Evolutionary conservation across 2,888 invertebrate genomes (phyloP), one percentile per base, ranked within the genome.

Genomic region (Nysson spinosus): DNA sequence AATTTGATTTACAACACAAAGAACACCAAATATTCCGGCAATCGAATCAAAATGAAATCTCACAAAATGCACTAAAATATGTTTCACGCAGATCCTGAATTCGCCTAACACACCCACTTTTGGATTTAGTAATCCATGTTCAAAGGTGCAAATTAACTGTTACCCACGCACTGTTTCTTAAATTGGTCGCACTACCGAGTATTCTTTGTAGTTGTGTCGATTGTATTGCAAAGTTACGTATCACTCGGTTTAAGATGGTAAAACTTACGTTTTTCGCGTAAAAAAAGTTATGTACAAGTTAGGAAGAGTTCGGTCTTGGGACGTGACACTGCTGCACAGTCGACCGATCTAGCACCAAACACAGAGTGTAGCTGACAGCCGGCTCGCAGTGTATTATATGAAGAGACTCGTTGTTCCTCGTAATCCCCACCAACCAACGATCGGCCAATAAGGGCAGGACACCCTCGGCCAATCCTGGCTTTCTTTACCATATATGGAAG

Each of bases 401-500:
- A 82, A 81, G 70, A 72, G 80, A 75, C 69, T 71, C 75, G 81
- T 81, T 71, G 74, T 78, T 60, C n/a, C n/a, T n/a, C 72, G 52
- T 46, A 22, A 32, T 65, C 78, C 81, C 82, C 81, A 75, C 84
- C 58, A 63, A 28, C 6, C 16, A 35, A 30, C 64, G 50, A 70
- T 79, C 81, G 72, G 78, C 85, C 85, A 85, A 84, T 83, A 83
- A 83, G 81, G 85, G 80, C 77, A 82, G 81, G 78, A 80, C 80
- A 82, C 77, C 82, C 82, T 83, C 89, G 87, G 87, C 92, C 92
- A 93, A 93, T 93, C 89, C 90, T 88, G 88, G 89, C 86, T 88
- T 89, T 91, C 91, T 92, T 93, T 91, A 92, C 93, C 93, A 92
- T 93, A 93, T 93, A 93, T 91, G 93, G 93, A 90, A 91, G 90